Conservation (phyloP, 2,113 vertebrate species). For the Tiliqua scincoides region DNA sequence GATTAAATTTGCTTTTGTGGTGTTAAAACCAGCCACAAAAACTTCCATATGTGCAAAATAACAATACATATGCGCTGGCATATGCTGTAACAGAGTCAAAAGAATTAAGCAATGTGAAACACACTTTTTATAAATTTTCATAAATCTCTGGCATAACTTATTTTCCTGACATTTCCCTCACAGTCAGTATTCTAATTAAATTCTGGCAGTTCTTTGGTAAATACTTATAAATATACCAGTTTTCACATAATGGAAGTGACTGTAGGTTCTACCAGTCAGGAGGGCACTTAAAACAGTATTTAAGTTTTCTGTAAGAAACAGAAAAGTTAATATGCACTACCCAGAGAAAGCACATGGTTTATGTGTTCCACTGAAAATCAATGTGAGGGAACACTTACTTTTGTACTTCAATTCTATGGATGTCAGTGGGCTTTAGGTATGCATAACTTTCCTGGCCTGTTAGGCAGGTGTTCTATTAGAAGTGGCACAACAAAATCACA, state of each 20-base stretch:
- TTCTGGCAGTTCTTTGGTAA: slow-evolving; percentile 78
- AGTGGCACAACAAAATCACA: slow-evolving; percentile 35
- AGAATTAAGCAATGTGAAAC: slow-evolving; percentile 56
- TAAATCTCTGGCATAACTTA: slow-evolving; percentile 62
- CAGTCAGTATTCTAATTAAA: slow-evolving; percentile 63
- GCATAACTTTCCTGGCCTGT: background rate
- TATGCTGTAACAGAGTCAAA: slow-evolving; percentile 42
- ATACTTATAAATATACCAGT: slow-evolving; percentile 60
- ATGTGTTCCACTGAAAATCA: background rate
- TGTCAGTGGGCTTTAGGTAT: background rate
- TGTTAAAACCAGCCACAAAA: slow-evolving; percentile 31
- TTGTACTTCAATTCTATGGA: background rate
- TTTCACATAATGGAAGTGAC: slow-evolving; percentile 49
- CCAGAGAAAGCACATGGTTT: background rate
- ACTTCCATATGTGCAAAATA: slow-evolving; percentile 6
- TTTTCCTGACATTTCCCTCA: slow-evolving; percentile 63
- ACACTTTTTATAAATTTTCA: slow-evolving; percentile 58
- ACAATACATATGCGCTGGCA: background rate
- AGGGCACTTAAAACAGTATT: slow-evolving; percentile 32
- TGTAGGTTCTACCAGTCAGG: slow-evolving; percentile 35
- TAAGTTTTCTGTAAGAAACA: slow-evolving; percentile 39
- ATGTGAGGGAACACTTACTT: background rate
- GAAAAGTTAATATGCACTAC: slow-evolving; percentile 43
- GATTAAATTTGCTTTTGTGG: slow-evolving; percentile 33
- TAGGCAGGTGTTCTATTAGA: slow-evolving; percentile 3